Percentiles rank a stretch among this genome's conserved stretches.
Conservation (phyloP, 1,140 invertebrate genomes). For the Agraylea sexmaculata region DNA sequence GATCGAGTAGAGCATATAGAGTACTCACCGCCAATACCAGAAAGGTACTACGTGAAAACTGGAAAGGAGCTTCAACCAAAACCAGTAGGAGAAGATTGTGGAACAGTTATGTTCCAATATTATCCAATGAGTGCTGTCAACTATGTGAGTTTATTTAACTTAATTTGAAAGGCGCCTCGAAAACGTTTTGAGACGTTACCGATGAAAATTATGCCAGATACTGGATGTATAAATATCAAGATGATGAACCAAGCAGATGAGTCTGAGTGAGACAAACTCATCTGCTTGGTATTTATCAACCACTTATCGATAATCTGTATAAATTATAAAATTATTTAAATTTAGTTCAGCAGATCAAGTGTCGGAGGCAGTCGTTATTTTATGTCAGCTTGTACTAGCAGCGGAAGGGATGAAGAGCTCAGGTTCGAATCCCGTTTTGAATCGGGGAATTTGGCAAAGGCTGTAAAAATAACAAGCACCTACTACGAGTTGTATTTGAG, state of each 20-base stretch:
- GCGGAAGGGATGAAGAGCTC: constrained; percentile 50
- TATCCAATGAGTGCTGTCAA: constrained; percentile 74
- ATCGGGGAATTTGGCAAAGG: constrained; percentile 90
- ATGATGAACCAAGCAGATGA: too few relatives aligned
- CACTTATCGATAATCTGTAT: too few relatives aligned
- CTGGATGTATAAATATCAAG: too few relatives aligned
- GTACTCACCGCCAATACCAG: constrained; percentile 55
- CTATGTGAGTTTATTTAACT: constrained; percentile 57
- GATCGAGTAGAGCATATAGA: constrained; percentile 68
- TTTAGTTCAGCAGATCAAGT: constrained; percentile 74
- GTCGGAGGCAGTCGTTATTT: constrained; percentile 60
- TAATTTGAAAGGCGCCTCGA: not conserved
- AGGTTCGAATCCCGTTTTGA: constrained; percentile 94
- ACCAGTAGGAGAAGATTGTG: constrained; percentile 73
- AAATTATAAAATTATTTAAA: constrained; percentile 9
- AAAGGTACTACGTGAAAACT: constrained; percentile 66
- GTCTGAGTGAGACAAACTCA: too few relatives aligned
- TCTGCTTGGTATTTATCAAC: too few relatives aligned
- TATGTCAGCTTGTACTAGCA: constrained; percentile 39
- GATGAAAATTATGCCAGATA: too few relatives aligned
- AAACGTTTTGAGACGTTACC: too few relatives aligned
- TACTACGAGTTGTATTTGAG: constrained; percentile 94
- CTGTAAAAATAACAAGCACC: constrained; percentile 76
- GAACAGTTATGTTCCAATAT: constrained; percentile 76
- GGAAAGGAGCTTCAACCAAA: constrained; percentile 72